These are phyloP conservation scores for Hydrotaea diabolus DNA, from an alignment of 2,888 invertebrate species.

Conservation along the genomic window DNA sequence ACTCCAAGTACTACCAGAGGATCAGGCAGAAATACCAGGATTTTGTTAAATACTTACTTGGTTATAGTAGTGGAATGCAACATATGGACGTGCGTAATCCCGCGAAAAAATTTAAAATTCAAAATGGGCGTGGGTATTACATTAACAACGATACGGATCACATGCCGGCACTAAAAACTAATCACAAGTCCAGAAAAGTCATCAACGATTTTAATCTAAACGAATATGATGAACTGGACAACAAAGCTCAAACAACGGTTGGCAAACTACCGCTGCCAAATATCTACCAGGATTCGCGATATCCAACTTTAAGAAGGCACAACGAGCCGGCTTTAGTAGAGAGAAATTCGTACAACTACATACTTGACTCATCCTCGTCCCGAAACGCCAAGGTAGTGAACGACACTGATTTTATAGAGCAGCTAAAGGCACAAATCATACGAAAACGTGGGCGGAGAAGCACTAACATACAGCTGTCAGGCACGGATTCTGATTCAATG, in stretches of 20 bases:
- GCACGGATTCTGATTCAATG: slow-evolving; percentile 71
- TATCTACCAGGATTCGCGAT: slow-evolving; percentile 71
- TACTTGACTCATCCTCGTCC: slow-evolving; percentile 44
- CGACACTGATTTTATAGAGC: slow-evolving; percentile 72
- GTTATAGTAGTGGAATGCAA: slow-evolving; percentile 71
- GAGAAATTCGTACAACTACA: slow-evolving; percentile 62
- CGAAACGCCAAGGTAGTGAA: slow-evolving; percentile 55
- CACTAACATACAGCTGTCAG: slow-evolving; percentile 36
- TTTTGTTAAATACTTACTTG: slow-evolving; percentile 77
- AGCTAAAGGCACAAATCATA: slow-evolving; percentile 77
- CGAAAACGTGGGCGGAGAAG: slow-evolving; percentile 73
- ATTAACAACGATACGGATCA: slow-evolving; percentile 73
- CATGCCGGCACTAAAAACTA: slow-evolving; percentile 70
- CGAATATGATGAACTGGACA: slow-evolving; percentile 66
- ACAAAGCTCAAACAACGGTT: slow-evolving; percentile 46
- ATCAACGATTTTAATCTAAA: slow-evolving; percentile 67
- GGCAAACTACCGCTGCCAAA: slow-evolving; percentile 72
- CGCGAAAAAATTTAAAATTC: slow-evolving; percentile 71
- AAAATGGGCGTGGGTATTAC: slow-evolving; percentile 74
- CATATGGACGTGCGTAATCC: slow-evolving; percentile 67
- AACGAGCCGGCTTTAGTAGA: slow-evolving; percentile 54
- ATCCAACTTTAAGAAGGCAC: slow-evolving; percentile 58
- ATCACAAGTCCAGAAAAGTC: slow-evolving; percentile 72
- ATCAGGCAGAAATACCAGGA: slow-evolving; percentile 78
- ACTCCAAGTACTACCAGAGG: slow-evolving; percentile 78